Conservation (phyloP, 1,140 invertebrate genomes). For the Bombus breviceps region DNA sequence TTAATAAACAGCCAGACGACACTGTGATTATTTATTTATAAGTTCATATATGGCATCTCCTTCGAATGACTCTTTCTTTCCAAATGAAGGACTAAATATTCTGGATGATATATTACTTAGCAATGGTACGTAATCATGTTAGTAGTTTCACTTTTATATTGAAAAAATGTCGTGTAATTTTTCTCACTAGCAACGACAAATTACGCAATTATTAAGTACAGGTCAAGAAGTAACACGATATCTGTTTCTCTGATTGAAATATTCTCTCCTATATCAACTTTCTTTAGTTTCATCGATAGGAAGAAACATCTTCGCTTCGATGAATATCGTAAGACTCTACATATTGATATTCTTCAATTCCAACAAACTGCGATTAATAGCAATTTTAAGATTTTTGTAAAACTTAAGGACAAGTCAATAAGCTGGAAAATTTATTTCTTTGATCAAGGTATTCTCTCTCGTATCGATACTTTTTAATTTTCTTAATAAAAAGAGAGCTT, state of each 20-base stretch:
- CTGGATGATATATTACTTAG: conserved; percentile 47
- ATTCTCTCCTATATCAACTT: neutral
- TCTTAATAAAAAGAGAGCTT: neutral
- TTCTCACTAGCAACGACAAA: neutral
- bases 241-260: neutral
- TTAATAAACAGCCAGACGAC: neutral
- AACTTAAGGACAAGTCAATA: neutral
- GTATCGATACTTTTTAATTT: neutral
- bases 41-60: conserved; percentile 63
- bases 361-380: neutral
- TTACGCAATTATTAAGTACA: neutral
- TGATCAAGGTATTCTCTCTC: neutral
- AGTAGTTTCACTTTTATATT: neutral
- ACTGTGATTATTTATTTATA: conserved; percentile 7
- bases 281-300: neutral
- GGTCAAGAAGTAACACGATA: neutral
- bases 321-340: neutral
- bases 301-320: neutral
- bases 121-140: conserved; percentile 35
- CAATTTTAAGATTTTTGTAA: neutral
- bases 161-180: neutral
- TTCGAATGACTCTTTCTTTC: conserved; percentile 56
- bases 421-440: neutral
- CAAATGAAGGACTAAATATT: conserved; percentile 47
- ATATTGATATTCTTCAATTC: neutral